Base-by-base conservation (phyloP, 2,797 vertebrate genomes). In the Bradypodion pumilum region DNA sequence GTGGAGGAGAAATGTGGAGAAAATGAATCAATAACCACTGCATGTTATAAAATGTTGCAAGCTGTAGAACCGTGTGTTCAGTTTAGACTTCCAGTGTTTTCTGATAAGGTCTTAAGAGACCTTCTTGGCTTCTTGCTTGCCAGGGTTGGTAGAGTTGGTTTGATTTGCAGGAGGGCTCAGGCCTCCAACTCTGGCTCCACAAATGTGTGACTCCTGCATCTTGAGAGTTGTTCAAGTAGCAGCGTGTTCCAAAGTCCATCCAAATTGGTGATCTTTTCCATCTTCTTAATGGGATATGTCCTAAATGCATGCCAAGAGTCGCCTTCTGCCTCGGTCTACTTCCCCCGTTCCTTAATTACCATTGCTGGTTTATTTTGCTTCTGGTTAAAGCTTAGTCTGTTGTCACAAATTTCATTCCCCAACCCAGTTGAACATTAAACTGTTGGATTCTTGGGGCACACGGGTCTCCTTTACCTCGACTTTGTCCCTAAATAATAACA, bases 361-460 rank as follows among this genome's bases (percentile, higher is more conserved):
- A 23, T 7, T 29, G 4, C 56, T 7, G 6, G 10, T 10, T 7
- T 25, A 1, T 9, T 16, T 19, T 19, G 23, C 49, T 62, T 52
- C 42, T 42, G 21, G 52, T 72, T 81, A 42, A 27, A 40, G 15
- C 16, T 72, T 60, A 52, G 19, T 19, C 2, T 19, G 52, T 19
- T 23, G 52, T 15, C 19, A 42, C n/a, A 25, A 2, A 7, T 63
- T 40, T 9, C 37, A 25, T 52, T 44, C 78, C 59, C n/a, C 46
- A 21, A 5, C 63, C 59, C 3, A 1, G 1, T 3, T 40, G 10
- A 19, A 0, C 76, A 59, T 13, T 4, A 0, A 0, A 80, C 77
- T 80, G 81, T 1, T 7, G 62, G 83, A 78, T 88, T 80, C 6
- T 87, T 35, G 12, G 1, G 4, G 23, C 37, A 87, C 37, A 87